A percentile compares a stretch with the other conserved stretches of the same genome.
These are phyloP conservation scores for Gymnorhina tibicen DNA, from an alignment of 2,113 vertebrate genomes.

Conservation along the genomic window DNA sequence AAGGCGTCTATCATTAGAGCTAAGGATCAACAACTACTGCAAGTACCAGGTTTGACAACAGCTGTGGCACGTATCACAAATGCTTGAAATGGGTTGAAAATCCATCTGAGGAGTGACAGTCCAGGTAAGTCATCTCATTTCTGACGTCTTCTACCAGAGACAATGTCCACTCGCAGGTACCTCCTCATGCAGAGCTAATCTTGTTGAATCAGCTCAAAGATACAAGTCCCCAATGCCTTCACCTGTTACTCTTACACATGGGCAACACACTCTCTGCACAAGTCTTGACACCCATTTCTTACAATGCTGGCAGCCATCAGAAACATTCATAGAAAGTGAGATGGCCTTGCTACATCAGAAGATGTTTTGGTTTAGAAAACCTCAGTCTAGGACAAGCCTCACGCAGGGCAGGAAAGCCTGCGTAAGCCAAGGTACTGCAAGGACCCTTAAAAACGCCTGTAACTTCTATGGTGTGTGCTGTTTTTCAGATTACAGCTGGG, in stretches of 20 bases:
- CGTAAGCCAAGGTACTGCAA: rapidly evolving
- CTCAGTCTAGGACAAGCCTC: background rate
- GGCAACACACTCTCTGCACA: rapidly evolving
- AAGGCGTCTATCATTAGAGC: background rate
- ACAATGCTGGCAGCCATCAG: background rate
- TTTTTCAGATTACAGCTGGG: background rate
- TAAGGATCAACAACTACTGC: background rate
- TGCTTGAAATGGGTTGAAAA: background rate
- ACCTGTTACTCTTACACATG: rapidly evolving
- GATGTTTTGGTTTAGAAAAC: background rate
- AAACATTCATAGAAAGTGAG: background rate
- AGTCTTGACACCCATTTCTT: background rate
- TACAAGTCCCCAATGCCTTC: background rate
- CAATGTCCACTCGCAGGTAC: rapidly evolving
- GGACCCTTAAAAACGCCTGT: background rate
- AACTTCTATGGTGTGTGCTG: background rate
- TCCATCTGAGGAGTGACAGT: background rate
- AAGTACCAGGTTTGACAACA: background rate
- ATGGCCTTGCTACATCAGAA: background rate
- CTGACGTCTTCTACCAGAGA: background rate
- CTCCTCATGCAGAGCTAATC: background rate
- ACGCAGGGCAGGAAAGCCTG: background rate
- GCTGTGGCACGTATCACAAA: rapidly evolving
- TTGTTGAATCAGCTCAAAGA: background rate
- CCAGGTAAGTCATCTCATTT: background rate